Evolutionary conservation across 2,888 invertebrate genomes (phyloP), one percentile per base, ranked within the genome.

Genomic region (Dryococelus australis): DNA sequence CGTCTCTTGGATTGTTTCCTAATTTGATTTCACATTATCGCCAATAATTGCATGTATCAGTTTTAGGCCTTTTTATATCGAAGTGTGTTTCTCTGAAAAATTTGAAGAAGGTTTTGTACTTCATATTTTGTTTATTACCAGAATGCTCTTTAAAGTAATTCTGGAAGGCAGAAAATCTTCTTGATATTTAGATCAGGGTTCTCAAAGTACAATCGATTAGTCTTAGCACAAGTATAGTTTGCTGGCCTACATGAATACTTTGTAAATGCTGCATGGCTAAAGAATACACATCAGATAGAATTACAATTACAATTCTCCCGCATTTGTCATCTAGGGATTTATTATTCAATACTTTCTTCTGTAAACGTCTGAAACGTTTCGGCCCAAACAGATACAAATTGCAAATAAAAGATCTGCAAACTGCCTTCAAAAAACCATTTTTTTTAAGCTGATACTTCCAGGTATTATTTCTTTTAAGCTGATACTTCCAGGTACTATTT

Each of bases 181-280:
- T 79, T 79, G n/a, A 24, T 79, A 26, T n/a, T 79, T 26, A 79
- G 79, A 27, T 79, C 79, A 26, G 79, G 79, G 79, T 79, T 79
- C 26, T 79, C 79, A 79, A 79, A 79, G 27, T 20, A 79, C 27
- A 79, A 4, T 10, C 13, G n/a, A 79, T 79, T 79, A 16, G 79
- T 26, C 27, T 79, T 79, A 26, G 26, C 26, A 26, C 20, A 27
- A 10, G 27, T 79, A 10, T 79, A 79, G 79, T 79, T 12, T 26
- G 26, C 27, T 79, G 79, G 9, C 20, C 27, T 79, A 79, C n/a
- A n/a, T n/a, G n/a, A n/a, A n/a, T 79, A 79, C 79, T 79, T 27
- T 79, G n/a, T 24, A 79, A 79, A 27, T 79, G 13, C n/a, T 79
- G 10, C 79, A 79, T 20, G 27, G 79, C 9, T 79, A 27, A 26